Percentiles rank a stretch among this genome's conserved stretches.
Evolutionary conservation across 92 coral and sea anemone genomes (phyloP).

Genomic region (Epizoanthus scotinus): DNA sequence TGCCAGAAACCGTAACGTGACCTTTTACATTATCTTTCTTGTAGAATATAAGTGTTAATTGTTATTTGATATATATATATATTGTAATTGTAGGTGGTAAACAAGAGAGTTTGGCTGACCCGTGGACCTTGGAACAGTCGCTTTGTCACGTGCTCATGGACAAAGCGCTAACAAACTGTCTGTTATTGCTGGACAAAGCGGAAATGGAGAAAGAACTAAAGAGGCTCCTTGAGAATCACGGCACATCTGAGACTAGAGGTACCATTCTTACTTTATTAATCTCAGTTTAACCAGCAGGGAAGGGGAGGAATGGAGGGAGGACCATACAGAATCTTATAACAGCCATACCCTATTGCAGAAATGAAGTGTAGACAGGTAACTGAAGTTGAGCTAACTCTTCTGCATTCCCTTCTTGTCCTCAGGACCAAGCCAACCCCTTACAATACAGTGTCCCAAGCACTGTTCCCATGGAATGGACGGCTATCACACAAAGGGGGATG

Average conservation of each 20-base stretch:
- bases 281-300: too few relatives aligned
- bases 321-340: too few relatives aligned
- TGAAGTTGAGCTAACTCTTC: background rate
- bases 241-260: slow-evolving; percentile 61
- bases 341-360: background rate
- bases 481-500: slow-evolving; percentile 48
- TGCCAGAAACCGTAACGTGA: too few relatives aligned
- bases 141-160: slow-evolving; percentile 94
- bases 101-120: slow-evolving; percentile 30
- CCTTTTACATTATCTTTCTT: too few relatives aligned
- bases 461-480: slow-evolving; percentile 28
- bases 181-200: slow-evolving; percentile 90
- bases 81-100: slow-evolving; percentile 9
- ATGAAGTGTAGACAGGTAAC: too few relatives aligned
- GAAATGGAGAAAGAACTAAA: slow-evolving; percentile 84
- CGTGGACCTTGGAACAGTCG: slow-evolving; percentile 76
- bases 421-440: slow-evolving; percentile 32
- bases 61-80: too few relatives aligned
- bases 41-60: too few relatives aligned
- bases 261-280: background rate
- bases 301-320: background rate
- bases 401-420: background rate
- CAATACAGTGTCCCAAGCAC: slow-evolving; percentile 33
- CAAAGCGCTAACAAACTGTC: slow-evolving; percentile 91
- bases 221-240: slow-evolving; percentile 57